Evolutionary conservation across 2,888 invertebrate species (phyloP).

Genomic region (Scaptomyza reducta): DNA sequence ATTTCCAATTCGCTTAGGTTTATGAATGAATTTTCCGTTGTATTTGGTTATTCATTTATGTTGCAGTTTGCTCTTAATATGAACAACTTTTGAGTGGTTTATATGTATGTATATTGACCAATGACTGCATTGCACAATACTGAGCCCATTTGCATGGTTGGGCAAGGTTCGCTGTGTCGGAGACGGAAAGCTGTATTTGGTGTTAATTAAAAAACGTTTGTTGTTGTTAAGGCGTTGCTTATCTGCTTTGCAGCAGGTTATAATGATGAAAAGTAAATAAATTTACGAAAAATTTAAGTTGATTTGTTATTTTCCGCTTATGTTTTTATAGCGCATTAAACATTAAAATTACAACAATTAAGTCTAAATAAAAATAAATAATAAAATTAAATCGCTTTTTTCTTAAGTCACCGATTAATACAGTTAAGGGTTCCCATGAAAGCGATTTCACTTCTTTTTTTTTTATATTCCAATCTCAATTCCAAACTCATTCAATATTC

Average conservation of each 20-base stretch:
- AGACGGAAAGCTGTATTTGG: constrained; percentile 12
- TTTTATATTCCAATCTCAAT: constrained; percentile 10
- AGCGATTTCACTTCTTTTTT: constrained; percentile 6
- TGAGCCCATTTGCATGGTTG: constrained; percentile 68
- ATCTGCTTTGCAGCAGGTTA: not conserved
- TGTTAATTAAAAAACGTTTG: constrained; percentile 53
- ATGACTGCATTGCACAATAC: constrained; percentile 63
- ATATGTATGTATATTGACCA: constrained; percentile 10
- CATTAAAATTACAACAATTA: not conserved
- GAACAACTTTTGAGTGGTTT: not conserved
- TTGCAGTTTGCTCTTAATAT: not conserved
- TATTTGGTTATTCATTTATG: constrained; percentile 31
- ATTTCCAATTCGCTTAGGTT: constrained; percentile 74
- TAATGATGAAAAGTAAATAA: not conserved
- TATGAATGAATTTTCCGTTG: constrained; percentile 72
- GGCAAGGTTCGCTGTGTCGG: constrained; percentile 11
- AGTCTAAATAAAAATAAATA: not conserved
- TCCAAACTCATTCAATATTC: constrained; percentile 31
- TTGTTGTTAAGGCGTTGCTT: constrained; percentile 20
- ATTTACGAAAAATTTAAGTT: constrained; percentile 3
- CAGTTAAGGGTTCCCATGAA: constrained; percentile 4
- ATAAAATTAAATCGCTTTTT: not conserved
- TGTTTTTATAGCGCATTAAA: not conserved
- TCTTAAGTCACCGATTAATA: too few relatives aligned
- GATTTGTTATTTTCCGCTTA: not conserved